Evolutionary conservation across 2,797 vertebrate species (phyloP).

Genomic region (Epinephelus coioides): DNA sequence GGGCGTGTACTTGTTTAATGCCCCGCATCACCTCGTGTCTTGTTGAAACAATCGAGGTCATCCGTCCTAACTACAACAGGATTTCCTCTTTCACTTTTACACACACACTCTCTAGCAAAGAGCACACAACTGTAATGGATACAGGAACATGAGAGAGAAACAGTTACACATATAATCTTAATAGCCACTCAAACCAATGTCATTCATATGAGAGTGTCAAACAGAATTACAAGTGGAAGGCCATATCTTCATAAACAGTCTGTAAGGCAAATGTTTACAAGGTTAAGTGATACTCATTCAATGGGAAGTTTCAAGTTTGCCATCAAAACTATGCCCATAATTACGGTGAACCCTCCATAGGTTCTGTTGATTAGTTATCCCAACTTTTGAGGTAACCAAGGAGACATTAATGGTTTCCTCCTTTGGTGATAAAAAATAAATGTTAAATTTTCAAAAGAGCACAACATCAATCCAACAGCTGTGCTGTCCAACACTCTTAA

Average conservation of each 20-base stretch:
- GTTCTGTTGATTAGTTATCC: constrained; percentile 16
- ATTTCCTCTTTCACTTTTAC: constrained; percentile 39
- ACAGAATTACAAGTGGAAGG: not conserved
- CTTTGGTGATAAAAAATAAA: not conserved
- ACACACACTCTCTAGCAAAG: not conserved
- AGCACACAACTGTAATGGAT: not conserved
- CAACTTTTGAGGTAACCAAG: constrained; percentile 27
- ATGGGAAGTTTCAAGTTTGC: not conserved
- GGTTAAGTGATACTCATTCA: not conserved
- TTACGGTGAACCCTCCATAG: not conserved
- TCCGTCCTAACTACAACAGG: constrained; percentile 39
- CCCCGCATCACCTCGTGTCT: constrained; percentile 36
- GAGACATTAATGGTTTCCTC: constrained; percentile 5
- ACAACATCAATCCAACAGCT: not conserved
- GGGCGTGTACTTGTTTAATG: constrained; percentile 40
- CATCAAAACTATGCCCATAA: not conserved
- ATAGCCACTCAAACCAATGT: not conserved
- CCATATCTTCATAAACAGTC: not conserved
- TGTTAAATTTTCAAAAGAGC: not conserved
- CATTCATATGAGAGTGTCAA: not conserved
- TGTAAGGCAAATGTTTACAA: not conserved
- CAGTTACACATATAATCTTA: not conserved
- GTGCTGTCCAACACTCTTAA: not conserved
- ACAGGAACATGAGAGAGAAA: not conserved
- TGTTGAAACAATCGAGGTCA: constrained; percentile 55